Conservation (phyloP, 2,888 invertebrate species). For the Agonopterix subpropinquella region DNA sequence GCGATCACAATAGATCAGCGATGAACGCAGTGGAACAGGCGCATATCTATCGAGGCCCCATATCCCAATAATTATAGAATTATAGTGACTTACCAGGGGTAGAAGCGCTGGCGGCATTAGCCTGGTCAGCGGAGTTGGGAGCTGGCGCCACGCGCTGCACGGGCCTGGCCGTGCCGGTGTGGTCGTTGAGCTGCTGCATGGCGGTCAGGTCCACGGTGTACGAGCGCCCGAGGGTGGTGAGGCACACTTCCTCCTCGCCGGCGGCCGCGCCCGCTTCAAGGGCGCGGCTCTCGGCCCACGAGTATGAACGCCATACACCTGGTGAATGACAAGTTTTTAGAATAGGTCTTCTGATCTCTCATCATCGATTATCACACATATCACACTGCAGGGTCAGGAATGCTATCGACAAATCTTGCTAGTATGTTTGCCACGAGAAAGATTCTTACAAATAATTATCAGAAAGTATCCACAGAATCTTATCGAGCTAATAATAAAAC, state of each 20-base stretch:
- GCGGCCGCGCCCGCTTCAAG: slow-evolving; percentile 96
- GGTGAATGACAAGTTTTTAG: slow-evolving; percentile 18
- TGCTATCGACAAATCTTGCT: too few species aligned
- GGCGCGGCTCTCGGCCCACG: slow-evolving; percentile 93
- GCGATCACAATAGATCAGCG: too few species aligned
- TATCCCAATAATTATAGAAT: background rate
- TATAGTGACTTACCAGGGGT: slow-evolving; percentile 21
- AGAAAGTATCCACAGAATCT: too few species aligned
- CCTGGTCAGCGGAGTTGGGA: slow-evolving; percentile 24
- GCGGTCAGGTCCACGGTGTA: slow-evolving; percentile 97
- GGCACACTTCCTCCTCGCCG: slow-evolving; percentile 96
- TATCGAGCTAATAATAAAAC: too few species aligned
- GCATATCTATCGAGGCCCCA: too few species aligned
- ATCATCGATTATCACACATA: too few species aligned
- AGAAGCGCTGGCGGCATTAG: slow-evolving; percentile 21
- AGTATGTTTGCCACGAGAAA: too few species aligned
- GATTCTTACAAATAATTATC: too few species aligned
- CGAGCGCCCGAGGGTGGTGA: slow-evolving; percentile 93
- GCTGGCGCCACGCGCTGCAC: slow-evolving; percentile 87
- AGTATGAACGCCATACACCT: slow-evolving; percentile 94
- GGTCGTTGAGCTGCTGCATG: slow-evolving; percentile 99
- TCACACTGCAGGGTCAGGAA: too few species aligned
- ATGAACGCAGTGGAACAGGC: too few species aligned
- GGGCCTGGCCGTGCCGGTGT: slow-evolving; percentile 94
- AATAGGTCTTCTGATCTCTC: too few species aligned